Evolutionary conservation across 2,888 invertebrate species (phyloP).

Genomic region (Brachycybe producta): DNA sequence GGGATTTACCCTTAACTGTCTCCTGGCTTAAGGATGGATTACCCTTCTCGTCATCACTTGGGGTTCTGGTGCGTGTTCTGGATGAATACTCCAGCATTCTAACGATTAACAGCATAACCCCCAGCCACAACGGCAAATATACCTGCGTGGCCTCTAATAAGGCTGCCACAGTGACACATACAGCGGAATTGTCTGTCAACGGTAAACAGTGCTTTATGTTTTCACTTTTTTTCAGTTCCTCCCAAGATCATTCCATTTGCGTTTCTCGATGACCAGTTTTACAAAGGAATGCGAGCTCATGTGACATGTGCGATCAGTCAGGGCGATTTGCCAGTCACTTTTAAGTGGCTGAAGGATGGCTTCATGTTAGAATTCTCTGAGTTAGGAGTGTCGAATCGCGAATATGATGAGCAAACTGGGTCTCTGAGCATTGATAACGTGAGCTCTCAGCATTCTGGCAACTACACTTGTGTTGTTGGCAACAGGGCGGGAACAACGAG

Average conservation of each 20-base stretch:
- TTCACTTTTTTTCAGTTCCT: constrained; percentile 11
- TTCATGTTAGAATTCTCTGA: constrained; percentile 26
- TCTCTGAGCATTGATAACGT: constrained; percentile 31
- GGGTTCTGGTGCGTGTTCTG: constrained; percentile 24
- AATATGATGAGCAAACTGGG: constrained; percentile 29
- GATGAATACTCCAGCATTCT: constrained; percentile 64
- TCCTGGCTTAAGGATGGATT: constrained; percentile 70
- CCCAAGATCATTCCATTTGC: constrained; percentile 17
- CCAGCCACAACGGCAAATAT: constrained; percentile 17
- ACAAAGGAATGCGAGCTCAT: constrained; percentile 17
- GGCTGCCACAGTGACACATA: constrained; percentile 19
- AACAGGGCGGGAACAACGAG: constrained; percentile 12
- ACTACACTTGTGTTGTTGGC: constrained; percentile 29
- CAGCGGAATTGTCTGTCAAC: constrained; percentile 21
- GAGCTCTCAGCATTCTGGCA: constrained; percentile 30
- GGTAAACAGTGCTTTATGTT: constrained; percentile 18
- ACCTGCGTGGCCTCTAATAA: constrained; percentile 16
- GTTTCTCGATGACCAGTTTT: constrained; percentile 17
- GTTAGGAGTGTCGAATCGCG: constrained; percentile 22
- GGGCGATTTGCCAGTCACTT: constrained; percentile 31
- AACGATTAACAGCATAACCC: constrained; percentile 16
- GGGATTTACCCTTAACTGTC: constrained; percentile 64
- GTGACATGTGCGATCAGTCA: constrained; percentile 18
- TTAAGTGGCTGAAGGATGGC: constrained; percentile 33
- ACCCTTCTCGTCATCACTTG: constrained; percentile 33